Base-by-base conservation (phyloP, 2,888 invertebrate genomes). In the Athalia rosae region DNA sequence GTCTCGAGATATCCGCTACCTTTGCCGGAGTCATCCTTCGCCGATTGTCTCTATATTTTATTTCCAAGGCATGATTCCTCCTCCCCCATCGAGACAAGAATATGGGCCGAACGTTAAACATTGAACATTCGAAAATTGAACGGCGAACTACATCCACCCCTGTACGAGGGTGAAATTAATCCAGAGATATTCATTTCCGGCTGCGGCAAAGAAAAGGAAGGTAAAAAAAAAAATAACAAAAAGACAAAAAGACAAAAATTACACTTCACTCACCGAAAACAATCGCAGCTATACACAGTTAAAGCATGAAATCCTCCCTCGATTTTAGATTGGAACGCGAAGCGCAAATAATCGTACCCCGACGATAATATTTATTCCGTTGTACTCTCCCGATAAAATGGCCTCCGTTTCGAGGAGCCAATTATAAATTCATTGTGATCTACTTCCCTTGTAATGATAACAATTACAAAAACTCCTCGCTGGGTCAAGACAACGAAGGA, bases 1-100 rank as follows among this genome's bases (percentile, higher is more conserved):
- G 43, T 71, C 71, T n/a, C 13, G 9, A 13, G 71, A 71, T 56
- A 71, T 58, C 71, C 58, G 71, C 56, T 71, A n/a, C 13, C 56
- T 47, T 4, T 15, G 13, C 0, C 13, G 8, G 43, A 58, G 56
- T 71, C 45, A 71, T 71, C 71, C n/a, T 71, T 45, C 13, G 8
- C 53, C 58, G 13, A 58, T 50, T 67, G 58, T 45, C 15, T 45
- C 41, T 43, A 71, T 71, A 15, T 71, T 71, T 71, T 45, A 71
- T 71, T 71, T 43, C 58, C 58, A 71, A n/a, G 15, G n/a, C 45
- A 45, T 13, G 71, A 7, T 43, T 15, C 71, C 45, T 50, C 28
- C 45, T 71, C 9, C 13, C 45, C 13, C n/a, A 28, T 28, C 28
- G 28, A 28, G 53, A 53, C 9, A 53, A 53, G 53, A 53, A 28